Conservation (phyloP, 2,797 vertebrate species). For the Varecia variegata region DNA sequence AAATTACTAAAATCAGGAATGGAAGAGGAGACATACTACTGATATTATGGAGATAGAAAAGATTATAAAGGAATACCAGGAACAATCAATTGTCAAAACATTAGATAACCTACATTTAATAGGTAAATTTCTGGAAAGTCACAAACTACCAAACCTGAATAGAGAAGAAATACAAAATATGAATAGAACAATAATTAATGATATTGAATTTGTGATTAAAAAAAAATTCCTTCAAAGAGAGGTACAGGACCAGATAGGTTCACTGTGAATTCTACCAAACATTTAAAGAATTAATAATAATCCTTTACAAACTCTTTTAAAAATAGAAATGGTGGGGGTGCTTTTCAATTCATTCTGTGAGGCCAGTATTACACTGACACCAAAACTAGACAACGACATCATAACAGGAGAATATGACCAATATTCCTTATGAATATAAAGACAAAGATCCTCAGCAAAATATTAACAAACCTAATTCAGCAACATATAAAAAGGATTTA, state of each 20-base stretch:
- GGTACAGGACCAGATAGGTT: neutral
- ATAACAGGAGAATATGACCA: neutral
- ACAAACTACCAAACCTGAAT: neutral
- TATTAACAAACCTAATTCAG: neutral
- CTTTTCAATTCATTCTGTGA: neutral
- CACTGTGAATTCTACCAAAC: neutral
- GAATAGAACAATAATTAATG: neutral
- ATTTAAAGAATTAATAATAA: neutral
- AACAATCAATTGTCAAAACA: neutral
- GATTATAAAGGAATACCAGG: neutral
- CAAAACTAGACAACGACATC: neutral
- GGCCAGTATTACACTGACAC: neutral
- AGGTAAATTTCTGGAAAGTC: neutral
- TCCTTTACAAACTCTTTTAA: neutral
- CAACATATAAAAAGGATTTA: neutral
- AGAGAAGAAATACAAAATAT: neutral
- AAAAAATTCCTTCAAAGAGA: neutral
- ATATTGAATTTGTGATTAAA: neutral
- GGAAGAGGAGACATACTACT: neutral
- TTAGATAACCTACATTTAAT: neutral
- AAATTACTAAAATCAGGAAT: neutral
- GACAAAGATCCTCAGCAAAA: neutral
- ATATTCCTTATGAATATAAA: neutral
- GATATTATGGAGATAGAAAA: neutral
- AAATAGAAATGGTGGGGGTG: neutral